Evolutionary conservation across 1,140 invertebrate species (phyloP), one percentile per base, ranked within the genome.

Genomic region (Halyomorpha halys): DNA sequence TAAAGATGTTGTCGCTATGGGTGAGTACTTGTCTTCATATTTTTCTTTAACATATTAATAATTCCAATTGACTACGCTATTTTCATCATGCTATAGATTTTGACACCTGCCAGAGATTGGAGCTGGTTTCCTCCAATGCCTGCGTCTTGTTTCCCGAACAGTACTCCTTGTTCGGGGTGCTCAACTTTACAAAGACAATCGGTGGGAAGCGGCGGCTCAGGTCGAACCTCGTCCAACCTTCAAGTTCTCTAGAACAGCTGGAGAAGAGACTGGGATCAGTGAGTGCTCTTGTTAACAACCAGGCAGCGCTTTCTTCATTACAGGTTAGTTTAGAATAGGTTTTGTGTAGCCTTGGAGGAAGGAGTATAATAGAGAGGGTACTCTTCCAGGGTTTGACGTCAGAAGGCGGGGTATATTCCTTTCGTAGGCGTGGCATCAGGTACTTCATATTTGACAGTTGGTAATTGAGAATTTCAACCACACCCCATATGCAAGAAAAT

Each of bases 1-100:
- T 44, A 84, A 91, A 75, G 83, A 91, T 67, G 86, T 85, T n/a
- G 87, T 87, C 70, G 78, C 88, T 68, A 91, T 97, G 71, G 90
- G 90, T 91, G 80, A 72, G 70, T 67, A n/a, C 9, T 44, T 18
- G 16, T 39, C 3, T 13, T 6, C 34, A 13, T n/a, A n/a, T n/a
- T n/a, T n/a, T n/a, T n/a, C n/a, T n/a, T n/a, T n/a, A n/a, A n/a
- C n/a, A n/a, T n/a, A n/a, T n/a, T n/a, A n/a, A n/a, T 47, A 14
- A 45, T 21, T 21, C 16, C 5, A 21, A 18, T 49, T 49, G 5
- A 3, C 11, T 4, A 11, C 18, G 23, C 6, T 34, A 30, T 30
- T 39, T 2, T 3, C 27, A 3, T 62, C 49, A 19, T 51, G 2
- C 15, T 73, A 61, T 70, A 86, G 85, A 89, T 79, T 73, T 84